A percentile compares a stretch with the other conserved stretches of the same genome.
phyloP scores from a whole-genome alignment of 2,113 vertebrate species.

The Noctilio leporinus region DNA sequence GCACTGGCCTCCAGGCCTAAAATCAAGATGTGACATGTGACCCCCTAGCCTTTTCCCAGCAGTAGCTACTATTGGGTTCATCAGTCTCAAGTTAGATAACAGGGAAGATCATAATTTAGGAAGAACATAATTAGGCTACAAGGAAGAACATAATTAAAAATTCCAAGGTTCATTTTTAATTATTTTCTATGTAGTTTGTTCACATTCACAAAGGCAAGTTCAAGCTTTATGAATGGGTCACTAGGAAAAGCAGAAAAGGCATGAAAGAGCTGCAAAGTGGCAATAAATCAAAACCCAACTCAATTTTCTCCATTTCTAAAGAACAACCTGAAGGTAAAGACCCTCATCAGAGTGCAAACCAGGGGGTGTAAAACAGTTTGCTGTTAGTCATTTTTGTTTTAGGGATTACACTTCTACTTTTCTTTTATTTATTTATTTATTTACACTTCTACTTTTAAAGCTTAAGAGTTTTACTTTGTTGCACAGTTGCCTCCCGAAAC shows the following conservation, averaged over 20 bases:
- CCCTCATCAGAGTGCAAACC: neutral
- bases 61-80: neutral
- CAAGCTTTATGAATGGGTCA: neutral
- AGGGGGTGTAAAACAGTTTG: neutral
- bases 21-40: neutral
- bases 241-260: neutral
- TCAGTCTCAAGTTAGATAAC: neutral
- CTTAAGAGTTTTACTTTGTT: neutral
- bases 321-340: neutral
- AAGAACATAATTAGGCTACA: neutral
- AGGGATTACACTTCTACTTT: neutral
- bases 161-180: neutral
- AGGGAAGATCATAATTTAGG: neutral
- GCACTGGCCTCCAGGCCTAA: neutral
- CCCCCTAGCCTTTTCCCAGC: neutral
- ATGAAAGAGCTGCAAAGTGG: neutral
- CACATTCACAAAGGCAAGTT: neutral
- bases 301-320: neutral
- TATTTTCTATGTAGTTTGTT: neutral
- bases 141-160: neutral
- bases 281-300: slow-evolving; percentile 16
- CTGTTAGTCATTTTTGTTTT: neutral
- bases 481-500: neutral
- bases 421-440: too few relatives aligned
- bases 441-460: neutral